phyloP scores from a whole-genome alignment of 2,113 vertebrate genomes.

The Haemorhous mexicanus region DNA sequence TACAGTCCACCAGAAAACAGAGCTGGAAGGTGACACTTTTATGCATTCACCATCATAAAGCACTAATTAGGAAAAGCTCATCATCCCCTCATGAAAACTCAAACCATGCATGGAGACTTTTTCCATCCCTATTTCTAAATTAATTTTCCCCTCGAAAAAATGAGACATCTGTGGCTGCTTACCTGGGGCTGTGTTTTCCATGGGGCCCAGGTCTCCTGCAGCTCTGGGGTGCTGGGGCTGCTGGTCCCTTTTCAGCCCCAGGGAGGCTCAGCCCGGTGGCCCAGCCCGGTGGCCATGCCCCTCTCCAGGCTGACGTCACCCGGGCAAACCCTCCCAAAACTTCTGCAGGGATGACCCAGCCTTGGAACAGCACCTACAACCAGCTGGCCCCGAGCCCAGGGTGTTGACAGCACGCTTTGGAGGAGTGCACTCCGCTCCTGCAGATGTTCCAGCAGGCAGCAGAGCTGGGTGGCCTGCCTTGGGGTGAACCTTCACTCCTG shows the following conservation, averaged over 20 bases:
- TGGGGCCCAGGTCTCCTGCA: not conserved
- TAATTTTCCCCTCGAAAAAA: not conserved
- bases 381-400: not conserved
- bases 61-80: not conserved
- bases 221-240: not conserved
- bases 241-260: not conserved
- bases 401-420: fast-evolving
- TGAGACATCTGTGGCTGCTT: fast-evolving
- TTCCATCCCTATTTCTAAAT: not conserved
- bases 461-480: not conserved
- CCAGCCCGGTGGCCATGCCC: not conserved
- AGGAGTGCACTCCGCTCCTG: fast-evolving
- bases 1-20: not conserved
- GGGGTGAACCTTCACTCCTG: fast-evolving
- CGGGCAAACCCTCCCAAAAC: not conserved
- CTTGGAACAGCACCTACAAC: not conserved
- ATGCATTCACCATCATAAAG: not conserved
- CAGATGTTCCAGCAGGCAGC: not conserved
- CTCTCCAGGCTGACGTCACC: slow-evolving; percentile 39
- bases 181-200: not conserved
- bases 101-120: fast-evolving
- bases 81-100: not conserved
- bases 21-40: not conserved
- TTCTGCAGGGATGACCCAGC: not conserved
- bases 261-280: not conserved